phyloP scores from a whole-genome alignment of 2,797 vertebrate genomes.

The Peromyscus eremicus region DNA sequence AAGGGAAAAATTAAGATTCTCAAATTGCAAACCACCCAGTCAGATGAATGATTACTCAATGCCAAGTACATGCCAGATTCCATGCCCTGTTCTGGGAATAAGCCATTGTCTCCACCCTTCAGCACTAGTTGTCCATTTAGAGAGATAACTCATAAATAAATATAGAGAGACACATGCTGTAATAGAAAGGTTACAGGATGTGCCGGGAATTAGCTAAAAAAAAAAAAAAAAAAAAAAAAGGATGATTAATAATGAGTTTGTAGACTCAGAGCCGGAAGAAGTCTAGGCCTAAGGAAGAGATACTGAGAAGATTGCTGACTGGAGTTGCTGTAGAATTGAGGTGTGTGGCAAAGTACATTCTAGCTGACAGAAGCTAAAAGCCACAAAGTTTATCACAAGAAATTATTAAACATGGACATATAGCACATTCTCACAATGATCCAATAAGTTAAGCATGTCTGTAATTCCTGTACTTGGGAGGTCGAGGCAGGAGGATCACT shows the following conservation, averaged over 20 bases:
- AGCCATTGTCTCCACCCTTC: background rate
- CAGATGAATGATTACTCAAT: conserved; percentile 12
- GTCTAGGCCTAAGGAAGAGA: background rate
- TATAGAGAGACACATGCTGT: background rate
- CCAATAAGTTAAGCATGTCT: background rate
- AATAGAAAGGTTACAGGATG: conserved; percentile 27
- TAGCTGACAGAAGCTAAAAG: background rate
- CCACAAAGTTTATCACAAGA: background rate
- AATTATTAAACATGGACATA: background rate
- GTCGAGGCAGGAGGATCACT: background rate
- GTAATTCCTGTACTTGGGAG: background rate
- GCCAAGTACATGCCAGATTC: background rate
- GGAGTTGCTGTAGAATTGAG: background rate
- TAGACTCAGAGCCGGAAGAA: background rate
- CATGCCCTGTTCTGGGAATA: background rate
- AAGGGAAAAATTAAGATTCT: background rate
- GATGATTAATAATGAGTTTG: conserved; percentile 24
- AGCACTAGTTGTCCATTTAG: background rate
- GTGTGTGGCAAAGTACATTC: background rate
- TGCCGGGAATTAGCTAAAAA: conserved; percentile 39
- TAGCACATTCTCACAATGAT: background rate
- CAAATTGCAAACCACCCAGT: conserved; percentile 25
- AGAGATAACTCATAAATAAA: background rate
- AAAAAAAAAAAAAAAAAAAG: conserved; percentile 62
- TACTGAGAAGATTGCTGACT: background rate